Evolutionary conservation across 2,113 vertebrate genomes (phyloP).

Genomic region (Anarrhichthys ocellatus): DNA sequence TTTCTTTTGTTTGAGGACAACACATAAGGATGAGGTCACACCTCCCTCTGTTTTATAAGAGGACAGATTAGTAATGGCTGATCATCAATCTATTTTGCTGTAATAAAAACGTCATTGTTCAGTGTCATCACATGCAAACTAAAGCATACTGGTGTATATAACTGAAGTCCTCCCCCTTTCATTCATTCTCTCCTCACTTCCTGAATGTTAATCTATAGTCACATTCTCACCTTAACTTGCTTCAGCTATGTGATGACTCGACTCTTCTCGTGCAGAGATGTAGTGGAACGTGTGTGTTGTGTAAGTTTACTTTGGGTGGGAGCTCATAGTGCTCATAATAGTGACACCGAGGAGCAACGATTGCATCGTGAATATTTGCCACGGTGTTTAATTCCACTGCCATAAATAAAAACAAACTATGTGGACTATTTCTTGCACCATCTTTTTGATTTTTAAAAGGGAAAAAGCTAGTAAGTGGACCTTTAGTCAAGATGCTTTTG

Average conservation of each 20-base stretch:
- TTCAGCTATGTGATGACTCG: neutral
- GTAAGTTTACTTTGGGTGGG: neutral
- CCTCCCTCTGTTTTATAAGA: neutral
- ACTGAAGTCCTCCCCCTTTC: neutral
- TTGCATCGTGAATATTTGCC: neutral
- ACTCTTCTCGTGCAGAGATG: neutral
- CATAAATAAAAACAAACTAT: too few species aligned
- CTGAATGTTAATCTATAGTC: neutral
- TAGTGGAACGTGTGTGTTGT: neutral
- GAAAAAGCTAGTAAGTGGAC: neutral
- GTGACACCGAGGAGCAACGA: neutral
- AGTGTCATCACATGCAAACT: neutral
- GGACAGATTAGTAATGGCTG: neutral
- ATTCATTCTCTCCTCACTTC: neutral
- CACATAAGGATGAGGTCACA: neutral
- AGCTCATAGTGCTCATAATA: neutral
- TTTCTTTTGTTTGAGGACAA: neutral
- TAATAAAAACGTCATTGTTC: neutral
- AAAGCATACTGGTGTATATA: neutral
- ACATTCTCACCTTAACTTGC: neutral
- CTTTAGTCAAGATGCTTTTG: neutral
- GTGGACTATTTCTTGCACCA: neutral
- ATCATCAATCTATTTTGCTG: neutral
- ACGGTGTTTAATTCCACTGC: neutral
- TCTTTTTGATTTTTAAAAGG: neutral